Evolutionary conservation across 2,797 vertebrate genomes (phyloP).

Genomic region (Anguilla anguilla): DNA sequence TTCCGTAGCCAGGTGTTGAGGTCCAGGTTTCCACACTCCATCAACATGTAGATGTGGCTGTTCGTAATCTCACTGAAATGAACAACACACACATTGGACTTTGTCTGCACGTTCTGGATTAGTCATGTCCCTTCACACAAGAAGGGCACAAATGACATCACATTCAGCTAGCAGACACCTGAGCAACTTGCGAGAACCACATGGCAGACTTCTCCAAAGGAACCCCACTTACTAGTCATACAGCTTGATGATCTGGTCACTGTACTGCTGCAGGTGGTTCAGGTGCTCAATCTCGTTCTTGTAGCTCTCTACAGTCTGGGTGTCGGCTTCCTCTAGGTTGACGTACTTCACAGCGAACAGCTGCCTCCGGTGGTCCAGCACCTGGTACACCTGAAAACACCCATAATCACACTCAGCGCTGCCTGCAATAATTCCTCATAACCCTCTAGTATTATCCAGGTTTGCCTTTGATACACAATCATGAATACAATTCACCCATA

Average conservation of each 20-base stretch:
- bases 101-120: background rate
- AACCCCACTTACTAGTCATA: slow-evolving; percentile 86
- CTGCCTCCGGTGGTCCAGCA: slow-evolving; percentile 90
- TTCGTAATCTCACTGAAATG: slow-evolving; percentile 87
- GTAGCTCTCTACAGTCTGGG: slow-evolving; percentile 89
- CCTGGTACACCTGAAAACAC: slow-evolving; percentile 87
- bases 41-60: slow-evolving; percentile 91
- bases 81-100: background rate
- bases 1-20: slow-evolving; percentile 95
- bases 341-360: slow-evolving; percentile 92
- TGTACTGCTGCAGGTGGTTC: slow-evolving; percentile 90
- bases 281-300: slow-evolving; percentile 96
- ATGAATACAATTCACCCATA: slow-evolving; percentile 51
- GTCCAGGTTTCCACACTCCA: slow-evolving; percentile 97
- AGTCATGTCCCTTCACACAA: background rate
- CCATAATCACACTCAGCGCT: slow-evolving; percentile 1
- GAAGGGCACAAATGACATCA: background rate
- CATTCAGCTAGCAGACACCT: background rate
- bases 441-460: background rate
- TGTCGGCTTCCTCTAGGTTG: slow-evolving; percentile 88
- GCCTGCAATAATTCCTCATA: background rate
- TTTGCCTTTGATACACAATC: background rate
- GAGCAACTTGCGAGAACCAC: background rate
- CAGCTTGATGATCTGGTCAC: slow-evolving; percentile 94
- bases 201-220: background rate